These are phyloP conservation scores for Bambusicola thoracicus DNA, from an alignment of 2,113 vertebrate species.

Conservation along the genomic window DNA sequence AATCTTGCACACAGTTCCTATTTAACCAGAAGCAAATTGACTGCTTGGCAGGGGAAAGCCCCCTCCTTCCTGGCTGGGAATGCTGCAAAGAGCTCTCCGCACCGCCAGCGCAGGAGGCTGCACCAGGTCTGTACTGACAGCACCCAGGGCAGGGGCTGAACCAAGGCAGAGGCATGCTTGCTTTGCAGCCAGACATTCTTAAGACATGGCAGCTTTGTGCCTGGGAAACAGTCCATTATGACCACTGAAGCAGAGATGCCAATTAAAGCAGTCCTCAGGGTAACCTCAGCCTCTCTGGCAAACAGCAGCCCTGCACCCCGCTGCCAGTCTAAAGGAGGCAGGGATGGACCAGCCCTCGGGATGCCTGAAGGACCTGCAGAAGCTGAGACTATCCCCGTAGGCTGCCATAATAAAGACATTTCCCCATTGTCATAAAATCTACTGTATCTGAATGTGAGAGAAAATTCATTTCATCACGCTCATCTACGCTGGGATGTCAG, in stretches of 20 bases:
- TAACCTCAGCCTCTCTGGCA: constrained; percentile 8
- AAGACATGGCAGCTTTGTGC: background rate
- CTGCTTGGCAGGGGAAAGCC: background rate
- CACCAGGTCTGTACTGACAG: background rate
- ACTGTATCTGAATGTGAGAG: background rate
- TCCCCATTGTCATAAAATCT: background rate
- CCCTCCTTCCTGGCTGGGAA: background rate
- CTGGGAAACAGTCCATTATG: constrained; percentile 38
- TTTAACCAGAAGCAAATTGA: constrained; percentile 30
- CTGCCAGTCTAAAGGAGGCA: background rate
- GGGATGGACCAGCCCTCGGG: background rate
- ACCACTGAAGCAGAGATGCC: constrained; percentile 20
- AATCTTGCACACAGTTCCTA: background rate
- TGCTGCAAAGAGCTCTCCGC: background rate
- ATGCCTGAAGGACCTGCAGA: background rate
- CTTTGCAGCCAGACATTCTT: constrained; percentile 37
- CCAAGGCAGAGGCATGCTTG: background rate
- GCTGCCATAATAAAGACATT: background rate
- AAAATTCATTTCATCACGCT: background rate
- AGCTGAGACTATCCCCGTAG: background rate
- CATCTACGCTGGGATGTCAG: background rate
- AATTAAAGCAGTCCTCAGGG: constrained; percentile 29
- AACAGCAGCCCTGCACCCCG: background rate
- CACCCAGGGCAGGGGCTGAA: background rate
- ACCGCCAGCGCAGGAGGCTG: background rate